These are phyloP conservation scores for Netelia virgata DNA, from an alignment of 2,888 invertebrate species.

Conservation along the genomic window DNA sequence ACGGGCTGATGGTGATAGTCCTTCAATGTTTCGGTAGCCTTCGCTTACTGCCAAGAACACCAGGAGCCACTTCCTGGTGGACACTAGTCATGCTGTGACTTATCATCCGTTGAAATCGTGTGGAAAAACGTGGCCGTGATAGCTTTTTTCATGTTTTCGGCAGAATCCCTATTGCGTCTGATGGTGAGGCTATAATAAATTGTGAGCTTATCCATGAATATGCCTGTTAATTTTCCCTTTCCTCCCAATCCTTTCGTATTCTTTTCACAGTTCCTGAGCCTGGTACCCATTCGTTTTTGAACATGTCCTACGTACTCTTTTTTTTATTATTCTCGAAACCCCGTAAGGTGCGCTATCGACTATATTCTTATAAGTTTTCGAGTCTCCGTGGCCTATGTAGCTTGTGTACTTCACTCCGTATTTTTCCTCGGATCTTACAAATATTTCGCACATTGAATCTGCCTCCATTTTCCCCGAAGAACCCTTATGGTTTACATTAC, in stretches of 20 bases:
- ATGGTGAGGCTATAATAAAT: not conserved
- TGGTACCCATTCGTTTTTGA: too few relatives aligned
- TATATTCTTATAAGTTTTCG: constrained; percentile 48
- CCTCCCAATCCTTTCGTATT: not conserved
- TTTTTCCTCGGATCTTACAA: constrained; percentile 40
- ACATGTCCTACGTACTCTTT: too few relatives aligned
- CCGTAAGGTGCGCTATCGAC: constrained; percentile 6
- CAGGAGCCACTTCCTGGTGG: too few relatives aligned
- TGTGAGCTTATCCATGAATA: not conserved
- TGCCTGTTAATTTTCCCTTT: not conserved
- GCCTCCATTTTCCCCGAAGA: too few relatives aligned
- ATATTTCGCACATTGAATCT: constrained; percentile 20
- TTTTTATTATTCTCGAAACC: not conserved
- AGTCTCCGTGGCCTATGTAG: constrained; percentile 61
- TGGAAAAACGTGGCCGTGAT: constrained; percentile 10
- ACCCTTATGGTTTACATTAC: constrained; percentile 2
- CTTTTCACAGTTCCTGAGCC: not conserved
- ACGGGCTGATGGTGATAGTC: constrained; percentile 1
- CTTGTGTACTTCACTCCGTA: constrained; percentile 47
- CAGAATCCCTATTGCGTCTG: not conserved
- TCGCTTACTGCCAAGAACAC: too few relatives aligned
- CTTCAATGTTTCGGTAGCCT: constrained; percentile 1
- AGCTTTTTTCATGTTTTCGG: constrained; percentile 58
- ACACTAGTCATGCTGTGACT: not conserved
- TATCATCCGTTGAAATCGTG: constrained; percentile 7